A percentile compares a stretch with the other conserved stretches of the same genome.
Evolutionary conservation across 2,113 vertebrate species (phyloP).

Genomic region (Atherinomorus stipes): DNA sequence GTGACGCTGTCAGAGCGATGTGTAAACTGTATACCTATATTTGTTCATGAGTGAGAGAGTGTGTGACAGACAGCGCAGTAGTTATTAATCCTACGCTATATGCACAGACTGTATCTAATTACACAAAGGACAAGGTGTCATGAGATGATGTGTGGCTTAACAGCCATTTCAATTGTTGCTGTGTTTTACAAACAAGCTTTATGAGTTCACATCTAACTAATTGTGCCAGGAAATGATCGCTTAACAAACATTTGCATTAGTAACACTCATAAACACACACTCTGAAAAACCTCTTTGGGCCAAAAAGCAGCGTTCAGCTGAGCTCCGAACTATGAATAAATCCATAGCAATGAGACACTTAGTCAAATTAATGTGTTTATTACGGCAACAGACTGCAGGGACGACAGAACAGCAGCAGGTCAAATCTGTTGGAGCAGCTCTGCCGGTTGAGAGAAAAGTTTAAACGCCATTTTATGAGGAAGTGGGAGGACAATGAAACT

Average conservation of each 20-base stretch:
- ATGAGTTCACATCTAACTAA: conserved; percentile 30
- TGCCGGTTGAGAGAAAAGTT: conserved; percentile 42
- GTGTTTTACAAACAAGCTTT: conserved; percentile 1
- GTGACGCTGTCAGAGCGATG: not conserved
- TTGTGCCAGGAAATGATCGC: conserved; percentile 44
- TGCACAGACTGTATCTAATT: conserved; percentile 15
- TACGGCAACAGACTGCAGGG: conserved; percentile 18
- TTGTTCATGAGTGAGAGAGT: not conserved
- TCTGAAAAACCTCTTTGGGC: not conserved
- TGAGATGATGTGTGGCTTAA: conserved; percentile 23
- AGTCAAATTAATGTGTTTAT: conserved; percentile 51
- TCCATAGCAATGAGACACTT: conserved; percentile 59
- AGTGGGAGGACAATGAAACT: conserved; percentile 1
- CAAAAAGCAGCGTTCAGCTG: conserved; percentile 26
- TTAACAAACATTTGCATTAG: conserved; percentile 49
- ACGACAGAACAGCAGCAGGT: conserved; percentile 26
- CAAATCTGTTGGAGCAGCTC: conserved; percentile 19
- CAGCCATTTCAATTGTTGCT: conserved; percentile 20
- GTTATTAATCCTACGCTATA: not conserved
- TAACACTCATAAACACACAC: not conserved
- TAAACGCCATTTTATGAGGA: conserved; percentile 1
- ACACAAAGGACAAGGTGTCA: conserved; percentile 33
- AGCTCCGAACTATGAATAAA: conserved; percentile 58
- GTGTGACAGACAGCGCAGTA: not conserved
- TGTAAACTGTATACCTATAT: not conserved